Base-by-base conservation (phyloP, 2,888 invertebrate species). In the Orchestes rusci region DNA sequence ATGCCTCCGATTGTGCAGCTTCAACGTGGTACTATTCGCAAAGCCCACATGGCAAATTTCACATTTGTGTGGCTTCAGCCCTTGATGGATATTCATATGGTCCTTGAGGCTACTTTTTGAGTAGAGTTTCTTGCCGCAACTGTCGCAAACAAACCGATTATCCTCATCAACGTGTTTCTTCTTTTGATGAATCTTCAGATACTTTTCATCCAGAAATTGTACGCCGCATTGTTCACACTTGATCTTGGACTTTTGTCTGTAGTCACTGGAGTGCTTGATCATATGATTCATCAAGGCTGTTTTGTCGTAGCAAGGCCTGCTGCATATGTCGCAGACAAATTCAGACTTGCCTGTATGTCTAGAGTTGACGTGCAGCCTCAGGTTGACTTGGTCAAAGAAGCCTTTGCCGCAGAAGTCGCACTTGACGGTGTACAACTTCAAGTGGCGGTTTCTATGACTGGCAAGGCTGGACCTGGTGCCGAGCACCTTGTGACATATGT, bases 401-500 rank as follows among this genome's bases (percentile, higher is more conserved):
- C 57, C 57, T 36, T 56, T 57, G 16, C 48, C 43, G 38, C 59
- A 59, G 27, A 53, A 50, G 13, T 54, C 48, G 42, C 59, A 59
- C 46, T 68, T 68, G 56, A 28, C 45, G 43, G 64, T 61, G 39
- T 65, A 67, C 15, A 70, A 58, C 4, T 65, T 62, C 12, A 54
- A 32, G 43, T 58, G 58, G 10, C 58, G 30, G 23, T 54, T 57
- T 2, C 30, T 40, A 35, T 52, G 52, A 3, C 23, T 34, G 7
- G 44, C n/a, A 8, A 59, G 46, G 1, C 57, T 56, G 3, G 57
- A 55, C 39, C 59, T 59, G 2, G 57, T 55, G 18, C 51, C 53
- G 50, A 78, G 71, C 32, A 73, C 73, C 53, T 75, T 76, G 0
- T 75, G 73, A 51, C 79, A 80, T 1, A 73, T 64, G 0, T 73